phyloP scores from a whole-genome alignment of 2,888 invertebrate species.

The Chloroclystis v-ata region DNA sequence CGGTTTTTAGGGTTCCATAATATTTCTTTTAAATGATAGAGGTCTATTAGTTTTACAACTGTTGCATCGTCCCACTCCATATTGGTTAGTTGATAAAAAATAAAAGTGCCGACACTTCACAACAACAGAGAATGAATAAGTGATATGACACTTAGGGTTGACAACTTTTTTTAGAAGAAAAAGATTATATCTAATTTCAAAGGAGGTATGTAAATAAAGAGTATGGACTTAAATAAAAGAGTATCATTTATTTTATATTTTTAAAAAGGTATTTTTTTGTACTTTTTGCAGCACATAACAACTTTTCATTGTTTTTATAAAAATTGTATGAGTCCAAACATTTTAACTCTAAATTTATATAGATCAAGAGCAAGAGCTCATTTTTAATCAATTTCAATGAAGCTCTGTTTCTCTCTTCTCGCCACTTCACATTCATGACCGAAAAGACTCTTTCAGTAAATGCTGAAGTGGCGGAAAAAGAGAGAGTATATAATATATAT shows the following conservation, averaged over 20 bases:
- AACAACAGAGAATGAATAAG: no score
- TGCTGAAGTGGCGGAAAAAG: constrained; percentile 24
- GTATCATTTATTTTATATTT: neutral
- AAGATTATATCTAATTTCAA: no score
- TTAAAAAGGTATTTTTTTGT: neutral
- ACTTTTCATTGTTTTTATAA: neutral
- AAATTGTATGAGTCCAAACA: no score
- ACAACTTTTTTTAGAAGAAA: no score
- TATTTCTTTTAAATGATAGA: neutral
- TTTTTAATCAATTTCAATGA: neutral
- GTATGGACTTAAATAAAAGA: no score
- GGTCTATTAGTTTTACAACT: neutral
- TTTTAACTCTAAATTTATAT: no score
- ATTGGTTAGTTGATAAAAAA: no score
- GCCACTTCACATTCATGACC: constrained; percentile 20
- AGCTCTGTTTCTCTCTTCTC: constrained; percentile 21
- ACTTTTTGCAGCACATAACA: neutral
- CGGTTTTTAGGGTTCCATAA: neutral
- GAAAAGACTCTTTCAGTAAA: constrained; percentile 22
- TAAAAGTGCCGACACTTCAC: no score
- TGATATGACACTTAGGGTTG: no score
- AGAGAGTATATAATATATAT: neutral
- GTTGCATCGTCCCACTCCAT: neutral
- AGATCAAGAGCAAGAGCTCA: neutral
- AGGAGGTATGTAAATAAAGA: no score